Conservation (phyloP, 1,140 invertebrate species). For the Stegodyphus dumicola region DNA sequence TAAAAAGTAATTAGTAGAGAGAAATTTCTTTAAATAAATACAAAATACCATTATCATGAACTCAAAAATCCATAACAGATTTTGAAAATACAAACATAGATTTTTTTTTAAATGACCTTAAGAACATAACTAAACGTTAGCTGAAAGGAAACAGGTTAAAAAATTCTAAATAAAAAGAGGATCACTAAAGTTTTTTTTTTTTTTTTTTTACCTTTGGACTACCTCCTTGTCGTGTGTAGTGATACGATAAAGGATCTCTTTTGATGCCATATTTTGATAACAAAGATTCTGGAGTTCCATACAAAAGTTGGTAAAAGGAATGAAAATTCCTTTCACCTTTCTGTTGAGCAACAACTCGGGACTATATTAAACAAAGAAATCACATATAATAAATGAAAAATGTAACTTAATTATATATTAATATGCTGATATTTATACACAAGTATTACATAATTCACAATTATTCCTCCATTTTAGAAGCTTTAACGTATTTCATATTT, state of each 20-base stretch:
- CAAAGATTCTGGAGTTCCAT: conserved; percentile 80
- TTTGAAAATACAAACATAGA: background rate
- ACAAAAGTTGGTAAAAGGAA: conserved; percentile 94
- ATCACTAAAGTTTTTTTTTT: too few relatives aligned
- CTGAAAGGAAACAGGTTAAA: background rate
- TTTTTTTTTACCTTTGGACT: conserved; percentile 73
- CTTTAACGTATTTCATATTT: too few relatives aligned
- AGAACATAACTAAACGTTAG: background rate
- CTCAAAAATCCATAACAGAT: too few relatives aligned
- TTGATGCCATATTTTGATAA: conserved; percentile 78
- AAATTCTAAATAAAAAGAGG: too few relatives aligned
- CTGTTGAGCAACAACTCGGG: conserved; percentile 92
- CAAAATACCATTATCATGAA: too few relatives aligned
- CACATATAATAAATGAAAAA: too few relatives aligned
- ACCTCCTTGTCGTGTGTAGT: conserved; percentile 82
- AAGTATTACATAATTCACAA: too few relatives aligned
- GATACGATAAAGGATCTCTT: conserved; percentile 78
- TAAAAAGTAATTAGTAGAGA: too few relatives aligned
- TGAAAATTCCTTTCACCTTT: conserved; percentile 96
- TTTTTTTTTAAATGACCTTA: background rate
- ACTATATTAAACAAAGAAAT: conserved; percentile 68
- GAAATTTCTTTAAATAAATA: too few relatives aligned
- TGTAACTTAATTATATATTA: too few relatives aligned
- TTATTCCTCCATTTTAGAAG: too few relatives aligned
- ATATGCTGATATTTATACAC: too few relatives aligned